phyloP scores from a whole-genome alignment of 2,113 vertebrate species.

The Zootoca vivipara region DNA sequence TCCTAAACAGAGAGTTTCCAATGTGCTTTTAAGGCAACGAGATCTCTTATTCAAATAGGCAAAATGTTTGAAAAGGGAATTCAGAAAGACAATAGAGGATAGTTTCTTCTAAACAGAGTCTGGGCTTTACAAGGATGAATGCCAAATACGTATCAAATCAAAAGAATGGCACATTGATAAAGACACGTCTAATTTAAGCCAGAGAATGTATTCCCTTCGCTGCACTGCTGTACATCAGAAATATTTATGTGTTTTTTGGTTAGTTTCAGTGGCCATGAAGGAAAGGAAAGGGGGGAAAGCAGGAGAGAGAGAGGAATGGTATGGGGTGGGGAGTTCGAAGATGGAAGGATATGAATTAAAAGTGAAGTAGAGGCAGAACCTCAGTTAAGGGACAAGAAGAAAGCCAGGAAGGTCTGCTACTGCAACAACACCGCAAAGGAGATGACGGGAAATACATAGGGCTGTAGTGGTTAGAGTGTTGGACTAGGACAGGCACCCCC shows the following conservation, averaged over 20 bases:
- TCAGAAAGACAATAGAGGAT: slow-evolving; percentile 36
- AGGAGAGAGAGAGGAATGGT: not conserved
- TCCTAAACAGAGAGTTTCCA: slow-evolving; percentile 38
- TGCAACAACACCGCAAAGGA: not conserved
- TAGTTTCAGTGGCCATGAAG: slow-evolving; percentile 3
- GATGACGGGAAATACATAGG: not conserved
- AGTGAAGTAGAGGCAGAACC: not conserved
- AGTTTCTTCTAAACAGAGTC: slow-evolving; percentile 38
- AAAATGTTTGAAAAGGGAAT: slow-evolving; percentile 31
- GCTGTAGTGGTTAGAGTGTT: too few relatives aligned
- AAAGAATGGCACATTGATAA: slow-evolving; percentile 38
- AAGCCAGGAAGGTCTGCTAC: not conserved
- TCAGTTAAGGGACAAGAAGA: not conserved
- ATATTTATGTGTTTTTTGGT: slow-evolving; percentile 16
- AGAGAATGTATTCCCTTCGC: slow-evolving; percentile 16
- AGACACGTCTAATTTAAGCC: slow-evolving; percentile 42
- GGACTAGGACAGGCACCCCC: too few relatives aligned
- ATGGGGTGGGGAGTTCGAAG: not conserved
- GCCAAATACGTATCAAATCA: slow-evolving; percentile 38
- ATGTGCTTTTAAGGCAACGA: slow-evolving; percentile 41
- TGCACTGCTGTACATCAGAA: slow-evolving; percentile 12
- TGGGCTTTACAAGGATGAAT: slow-evolving; percentile 37
- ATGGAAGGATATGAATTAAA: not conserved
- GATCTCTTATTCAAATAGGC: slow-evolving; percentile 26
- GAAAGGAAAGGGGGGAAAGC: not conserved